phyloP scores from a whole-genome alignment of 1,140 invertebrate genomes.

The Aphelinus atriplicis region DNA sequence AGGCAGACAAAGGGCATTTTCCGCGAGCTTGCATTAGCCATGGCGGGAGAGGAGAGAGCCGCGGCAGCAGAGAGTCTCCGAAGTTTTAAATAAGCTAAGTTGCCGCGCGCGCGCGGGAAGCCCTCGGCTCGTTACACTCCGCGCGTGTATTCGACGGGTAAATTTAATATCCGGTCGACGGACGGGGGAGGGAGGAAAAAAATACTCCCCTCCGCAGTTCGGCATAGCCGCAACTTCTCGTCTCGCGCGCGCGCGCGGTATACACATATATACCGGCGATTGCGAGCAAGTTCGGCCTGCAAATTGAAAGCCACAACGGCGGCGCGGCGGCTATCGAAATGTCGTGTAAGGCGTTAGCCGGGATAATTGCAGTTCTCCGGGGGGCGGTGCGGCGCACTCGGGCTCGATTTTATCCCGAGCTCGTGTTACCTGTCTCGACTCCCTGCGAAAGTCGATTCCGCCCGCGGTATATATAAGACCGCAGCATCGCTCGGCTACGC shows the following conservation, averaged over 20 bases:
- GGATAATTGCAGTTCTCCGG: slow-evolving; percentile 46
- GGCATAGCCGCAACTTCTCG: background rate
- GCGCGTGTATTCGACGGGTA: background rate
- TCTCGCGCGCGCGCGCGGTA: background rate
- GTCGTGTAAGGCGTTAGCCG: slow-evolving; percentile 44
- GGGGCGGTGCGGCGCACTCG: background rate
- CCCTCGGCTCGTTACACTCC: background rate
- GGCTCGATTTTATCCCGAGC: no score
- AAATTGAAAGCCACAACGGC: slow-evolving; percentile 43
- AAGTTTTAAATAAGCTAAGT: slow-evolving; percentile 30
- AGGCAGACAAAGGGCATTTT: slow-evolving; percentile 6
- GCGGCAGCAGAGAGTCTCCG: background rate
- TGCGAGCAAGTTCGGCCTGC: slow-evolving; percentile 5
- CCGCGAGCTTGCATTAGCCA: background rate
- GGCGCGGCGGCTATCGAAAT: slow-evolving; percentile 41
- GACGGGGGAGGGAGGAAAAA: background rate
- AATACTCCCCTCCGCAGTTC: background rate
- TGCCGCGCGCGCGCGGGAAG: background rate
- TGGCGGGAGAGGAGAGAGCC: no score
- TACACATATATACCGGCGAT: background rate
- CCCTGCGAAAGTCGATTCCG: no score
- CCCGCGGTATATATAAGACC: no score
- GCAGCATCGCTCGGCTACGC: no score
- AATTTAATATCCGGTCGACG: slow-evolving; percentile 27
- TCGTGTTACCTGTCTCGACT: no score